Conservation (phyloP, 2,888 invertebrate species). For the Hypselothyrea guttata region DNA sequence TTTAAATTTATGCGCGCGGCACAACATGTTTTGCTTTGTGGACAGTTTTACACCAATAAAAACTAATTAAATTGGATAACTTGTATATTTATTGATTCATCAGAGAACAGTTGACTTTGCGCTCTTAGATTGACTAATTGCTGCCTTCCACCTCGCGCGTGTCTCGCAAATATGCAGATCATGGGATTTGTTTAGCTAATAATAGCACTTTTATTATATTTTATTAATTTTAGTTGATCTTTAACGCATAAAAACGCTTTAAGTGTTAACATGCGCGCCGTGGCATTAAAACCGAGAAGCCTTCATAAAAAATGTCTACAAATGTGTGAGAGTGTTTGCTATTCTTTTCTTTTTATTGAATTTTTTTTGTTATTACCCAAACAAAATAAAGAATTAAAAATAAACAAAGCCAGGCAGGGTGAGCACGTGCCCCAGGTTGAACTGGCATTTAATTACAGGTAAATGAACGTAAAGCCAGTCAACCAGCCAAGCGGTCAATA, state of each 20-base stretch:
- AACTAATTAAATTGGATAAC: conserved; percentile 61
- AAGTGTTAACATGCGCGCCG: conserved; percentile 62
- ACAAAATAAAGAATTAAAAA: conserved; percentile 3
- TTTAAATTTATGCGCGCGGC: conserved; percentile 71
- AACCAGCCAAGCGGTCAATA: conserved; percentile 30
- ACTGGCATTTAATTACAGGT: conserved; percentile 59
- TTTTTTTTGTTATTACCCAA: too few species aligned
- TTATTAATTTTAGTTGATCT: conserved; percentile 27
- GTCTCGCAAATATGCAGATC: conserved; percentile 38
- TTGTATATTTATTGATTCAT: conserved; percentile 56
- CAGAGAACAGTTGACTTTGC: background rate
- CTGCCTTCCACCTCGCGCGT: conserved; percentile 24
- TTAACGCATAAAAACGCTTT: conserved; percentile 49
- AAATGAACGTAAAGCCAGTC: conserved; percentile 32
- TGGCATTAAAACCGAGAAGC: conserved; percentile 12
- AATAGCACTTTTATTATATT: conserved; percentile 14
- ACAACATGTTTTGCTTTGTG: conserved; percentile 62
- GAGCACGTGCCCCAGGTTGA: conserved; percentile 39
- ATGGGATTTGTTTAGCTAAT: conserved; percentile 23
- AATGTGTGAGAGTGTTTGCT: conserved; percentile 6
- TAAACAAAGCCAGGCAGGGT: conserved; percentile 35
- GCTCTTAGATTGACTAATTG: conserved; percentile 8
- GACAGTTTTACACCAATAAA: conserved; percentile 64
- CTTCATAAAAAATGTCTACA: conserved; percentile 23
- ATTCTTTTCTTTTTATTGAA: conserved; percentile 8